These are phyloP conservation scores for Acomys russatus DNA, from an alignment of 2,797 vertebrate species.

Conservation along the genomic window DNA sequence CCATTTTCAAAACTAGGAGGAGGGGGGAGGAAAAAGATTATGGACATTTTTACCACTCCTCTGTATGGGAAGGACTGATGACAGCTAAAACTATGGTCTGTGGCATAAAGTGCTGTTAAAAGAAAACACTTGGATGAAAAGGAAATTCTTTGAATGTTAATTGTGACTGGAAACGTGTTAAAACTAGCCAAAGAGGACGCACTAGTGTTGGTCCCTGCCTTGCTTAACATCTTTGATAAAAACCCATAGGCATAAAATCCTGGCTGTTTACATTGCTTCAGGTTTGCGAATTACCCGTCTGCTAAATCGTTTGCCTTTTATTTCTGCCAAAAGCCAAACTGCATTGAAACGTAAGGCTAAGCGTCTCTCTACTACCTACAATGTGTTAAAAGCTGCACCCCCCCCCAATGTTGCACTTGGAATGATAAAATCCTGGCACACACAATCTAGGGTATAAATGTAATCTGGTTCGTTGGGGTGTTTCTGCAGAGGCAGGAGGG, in stretches of 20 bases:
- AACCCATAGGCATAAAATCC: conserved; percentile 76
- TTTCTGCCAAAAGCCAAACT: conserved; percentile 68
- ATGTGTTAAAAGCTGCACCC: not conserved
- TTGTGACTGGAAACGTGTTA: conserved; percentile 84
- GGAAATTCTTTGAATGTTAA: conserved; percentile 84
- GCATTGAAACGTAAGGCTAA: not conserved
- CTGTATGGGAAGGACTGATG: conserved; percentile 56
- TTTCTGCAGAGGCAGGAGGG: conserved; percentile 19
- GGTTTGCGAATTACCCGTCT: conserved; percentile 67
- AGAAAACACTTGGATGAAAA: conserved; percentile 78
- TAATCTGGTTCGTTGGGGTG: conserved; percentile 22
- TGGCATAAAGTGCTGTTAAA: conserved; percentile 69
- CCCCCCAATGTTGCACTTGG: not conserved
- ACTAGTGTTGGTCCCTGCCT: conserved; percentile 76
- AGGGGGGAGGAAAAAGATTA: not conserved
- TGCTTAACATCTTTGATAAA: conserved; percentile 78
- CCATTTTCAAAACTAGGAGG: conserved; percentile 72
- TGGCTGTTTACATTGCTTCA: conserved; percentile 76
- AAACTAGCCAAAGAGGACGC: conserved; percentile 84
- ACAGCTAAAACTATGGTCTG: conserved; percentile 68
- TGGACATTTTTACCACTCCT: conserved; percentile 54
- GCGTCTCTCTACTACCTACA: not conserved
- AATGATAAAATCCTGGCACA: conserved; percentile 3
- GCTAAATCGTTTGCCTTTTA: conserved; percentile 57
- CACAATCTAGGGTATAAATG: conserved; percentile 31